Evolutionary conservation across 2,113 vertebrate species (phyloP).

Genomic region (Pardalotus punctatus): DNA sequence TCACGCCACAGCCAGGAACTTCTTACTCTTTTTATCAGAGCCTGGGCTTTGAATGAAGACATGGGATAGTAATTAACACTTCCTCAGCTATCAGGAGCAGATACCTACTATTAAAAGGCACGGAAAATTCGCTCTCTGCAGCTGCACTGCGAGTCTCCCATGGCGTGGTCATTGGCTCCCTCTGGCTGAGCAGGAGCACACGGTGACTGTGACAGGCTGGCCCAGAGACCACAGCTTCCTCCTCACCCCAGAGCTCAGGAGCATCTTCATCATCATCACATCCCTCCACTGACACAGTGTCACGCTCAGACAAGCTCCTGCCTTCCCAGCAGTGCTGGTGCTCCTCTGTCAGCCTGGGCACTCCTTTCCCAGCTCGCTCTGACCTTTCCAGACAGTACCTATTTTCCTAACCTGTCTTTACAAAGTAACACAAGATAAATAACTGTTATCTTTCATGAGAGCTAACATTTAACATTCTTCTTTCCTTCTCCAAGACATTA

Average conservation of each 20-base stretch:
- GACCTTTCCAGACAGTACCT: neutral
- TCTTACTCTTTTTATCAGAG: neutral
- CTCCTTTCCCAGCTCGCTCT: neutral
- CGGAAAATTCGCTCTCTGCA: neutral
- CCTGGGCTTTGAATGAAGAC: neutral
- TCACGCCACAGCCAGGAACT: neutral
- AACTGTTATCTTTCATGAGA: neutral
- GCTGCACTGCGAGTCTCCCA: rapidly evolving
- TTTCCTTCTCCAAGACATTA: neutral
- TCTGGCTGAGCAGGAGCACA: neutral
- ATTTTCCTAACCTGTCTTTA: neutral
- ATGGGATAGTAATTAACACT: neutral
- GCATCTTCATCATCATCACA: neutral
- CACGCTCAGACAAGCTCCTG: neutral
- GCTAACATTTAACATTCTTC: neutral
- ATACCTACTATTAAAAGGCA: neutral
- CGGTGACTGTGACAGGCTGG: rapidly evolving
- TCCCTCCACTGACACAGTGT: neutral
- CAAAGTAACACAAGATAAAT: neutral
- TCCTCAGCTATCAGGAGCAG: neutral
- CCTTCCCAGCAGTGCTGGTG: neutral
- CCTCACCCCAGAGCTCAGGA: neutral
- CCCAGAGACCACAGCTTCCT: rapidly evolving
- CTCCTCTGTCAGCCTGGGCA: neutral
- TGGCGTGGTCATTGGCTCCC: rapidly evolving